Evolutionary conservation across 2,888 invertebrate genomes (phyloP).

Genomic region (Orgyia antiqua): DNA sequence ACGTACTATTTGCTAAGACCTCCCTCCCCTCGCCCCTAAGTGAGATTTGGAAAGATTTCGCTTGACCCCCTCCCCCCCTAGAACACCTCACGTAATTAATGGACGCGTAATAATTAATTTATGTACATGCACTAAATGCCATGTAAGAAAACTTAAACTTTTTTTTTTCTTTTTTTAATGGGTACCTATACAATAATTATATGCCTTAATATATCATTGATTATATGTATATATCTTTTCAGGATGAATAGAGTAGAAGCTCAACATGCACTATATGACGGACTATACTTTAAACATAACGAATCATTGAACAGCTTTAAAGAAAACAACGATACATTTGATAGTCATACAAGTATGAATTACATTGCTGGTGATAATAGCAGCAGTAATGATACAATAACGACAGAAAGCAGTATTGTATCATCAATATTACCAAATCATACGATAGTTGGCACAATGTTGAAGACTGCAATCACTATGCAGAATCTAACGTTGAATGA

Average conservation of each 20-base stretch:
- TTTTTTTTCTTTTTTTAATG: too few species aligned
- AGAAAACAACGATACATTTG: slow-evolving; percentile 7
- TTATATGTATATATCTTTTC: too few species aligned
- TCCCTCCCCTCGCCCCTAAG: too few species aligned
- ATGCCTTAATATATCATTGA: too few species aligned
- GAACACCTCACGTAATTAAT: too few species aligned
- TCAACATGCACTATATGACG: slow-evolving; percentile 8
- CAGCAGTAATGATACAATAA: slow-evolving; percentile 8
- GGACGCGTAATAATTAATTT: too few species aligned
- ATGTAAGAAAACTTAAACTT: too few species aligned
- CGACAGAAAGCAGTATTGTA: slow-evolving; percentile 6
- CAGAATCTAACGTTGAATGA: slow-evolving; percentile 34
- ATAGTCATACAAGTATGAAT: neutral
- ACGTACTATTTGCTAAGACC: too few species aligned
- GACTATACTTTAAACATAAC: slow-evolving; percentile 2
- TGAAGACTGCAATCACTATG: slow-evolving; percentile 43
- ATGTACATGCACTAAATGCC: too few species aligned
- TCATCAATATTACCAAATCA: slow-evolving; percentile 22
- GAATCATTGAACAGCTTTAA: slow-evolving; percentile 3
- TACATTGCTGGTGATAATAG: slow-evolving; percentile 12
- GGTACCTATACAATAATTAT: too few species aligned
- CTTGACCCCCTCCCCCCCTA: too few species aligned
- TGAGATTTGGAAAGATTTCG: too few species aligned
- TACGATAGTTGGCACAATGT: slow-evolving; percentile 46
- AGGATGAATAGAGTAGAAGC: slow-evolving; percentile 67